Conservation (phyloP, 64 coral and sea anemone genomes). For the Dendronephthya gigantea region DNA sequence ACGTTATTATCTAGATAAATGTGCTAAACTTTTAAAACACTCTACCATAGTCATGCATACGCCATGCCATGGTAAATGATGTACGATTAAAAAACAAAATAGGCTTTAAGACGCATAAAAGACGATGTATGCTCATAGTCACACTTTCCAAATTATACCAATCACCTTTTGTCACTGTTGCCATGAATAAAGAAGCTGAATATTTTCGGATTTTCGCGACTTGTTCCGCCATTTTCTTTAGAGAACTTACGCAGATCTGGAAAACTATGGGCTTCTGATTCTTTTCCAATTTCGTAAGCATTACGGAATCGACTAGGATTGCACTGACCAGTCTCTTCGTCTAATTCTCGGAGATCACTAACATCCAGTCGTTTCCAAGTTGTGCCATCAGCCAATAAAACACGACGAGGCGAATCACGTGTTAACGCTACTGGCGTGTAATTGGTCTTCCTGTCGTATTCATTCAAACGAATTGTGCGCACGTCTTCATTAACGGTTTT, state of each 20-base stretch:
- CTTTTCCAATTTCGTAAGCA: not conserved
- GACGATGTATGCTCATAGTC: not conserved
- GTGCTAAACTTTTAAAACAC: too few species aligned
- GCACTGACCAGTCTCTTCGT: not conserved
- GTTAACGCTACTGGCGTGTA: constrained; percentile 1
- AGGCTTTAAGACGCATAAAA: too few species aligned
- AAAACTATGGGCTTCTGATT: not conserved
- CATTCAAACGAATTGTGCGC: not conserved
- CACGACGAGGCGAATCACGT: not conserved
- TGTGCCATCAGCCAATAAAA: not conserved
- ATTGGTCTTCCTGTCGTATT: not conserved
- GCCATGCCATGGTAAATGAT: too few species aligned
- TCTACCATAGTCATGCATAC: too few species aligned
- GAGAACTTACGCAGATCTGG: not conserved
- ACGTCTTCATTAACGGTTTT: not conserved
- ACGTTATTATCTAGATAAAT: too few species aligned
- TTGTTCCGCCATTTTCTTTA: not conserved
- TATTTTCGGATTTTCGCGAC: not conserved
- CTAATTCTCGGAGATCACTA: not conserved
- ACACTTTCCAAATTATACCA: not conserved
- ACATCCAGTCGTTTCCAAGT: not conserved
- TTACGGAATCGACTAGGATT: not conserved
- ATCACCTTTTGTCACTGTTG: not conserved
- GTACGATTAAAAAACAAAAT: too few species aligned
- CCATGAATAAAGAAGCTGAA: not conserved